phyloP scores from a whole-genome alignment of 2,113 vertebrate genomes.

The Chaetorhynchus papuensis region DNA sequence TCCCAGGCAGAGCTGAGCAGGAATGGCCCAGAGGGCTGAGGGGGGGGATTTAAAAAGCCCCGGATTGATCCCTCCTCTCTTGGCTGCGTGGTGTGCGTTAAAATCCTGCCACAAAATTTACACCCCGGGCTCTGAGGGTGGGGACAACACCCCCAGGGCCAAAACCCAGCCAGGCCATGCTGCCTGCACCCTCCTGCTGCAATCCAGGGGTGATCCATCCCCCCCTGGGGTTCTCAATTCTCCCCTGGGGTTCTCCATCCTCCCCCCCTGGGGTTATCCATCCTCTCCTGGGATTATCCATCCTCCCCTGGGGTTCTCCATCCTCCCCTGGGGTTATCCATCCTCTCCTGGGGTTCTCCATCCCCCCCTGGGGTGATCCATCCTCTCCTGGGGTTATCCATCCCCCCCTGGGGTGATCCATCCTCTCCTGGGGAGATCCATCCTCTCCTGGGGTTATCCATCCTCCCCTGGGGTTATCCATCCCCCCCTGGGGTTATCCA shows the following conservation, averaged over 20 bases:
- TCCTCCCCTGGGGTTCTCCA: no score
- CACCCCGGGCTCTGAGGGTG: rapidly evolving
- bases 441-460: no score
- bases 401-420: neutral
- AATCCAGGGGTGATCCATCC: neutral
- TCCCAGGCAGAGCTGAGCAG: neutral
- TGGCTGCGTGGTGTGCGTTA: neutral
- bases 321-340: no score
- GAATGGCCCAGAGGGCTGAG: neutral
- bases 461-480: no score
- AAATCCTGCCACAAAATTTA: rapidly evolving
- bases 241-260: neutral
- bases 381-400: neutral
- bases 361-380: neutral
- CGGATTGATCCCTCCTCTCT: neutral
- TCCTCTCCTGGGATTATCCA: neutral
- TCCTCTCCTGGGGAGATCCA: no score
- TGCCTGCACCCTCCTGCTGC: neutral
- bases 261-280: no score
- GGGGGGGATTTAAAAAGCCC: neutral
- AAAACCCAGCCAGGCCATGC: neutral
- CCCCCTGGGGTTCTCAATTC: no score
- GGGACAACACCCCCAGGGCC: neutral
- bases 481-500: rapidly evolving
- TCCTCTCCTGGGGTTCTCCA: neutral